phyloP scores from a whole-genome alignment of 2,888 invertebrate genomes.

The Cecidostiba fungosa region DNA sequence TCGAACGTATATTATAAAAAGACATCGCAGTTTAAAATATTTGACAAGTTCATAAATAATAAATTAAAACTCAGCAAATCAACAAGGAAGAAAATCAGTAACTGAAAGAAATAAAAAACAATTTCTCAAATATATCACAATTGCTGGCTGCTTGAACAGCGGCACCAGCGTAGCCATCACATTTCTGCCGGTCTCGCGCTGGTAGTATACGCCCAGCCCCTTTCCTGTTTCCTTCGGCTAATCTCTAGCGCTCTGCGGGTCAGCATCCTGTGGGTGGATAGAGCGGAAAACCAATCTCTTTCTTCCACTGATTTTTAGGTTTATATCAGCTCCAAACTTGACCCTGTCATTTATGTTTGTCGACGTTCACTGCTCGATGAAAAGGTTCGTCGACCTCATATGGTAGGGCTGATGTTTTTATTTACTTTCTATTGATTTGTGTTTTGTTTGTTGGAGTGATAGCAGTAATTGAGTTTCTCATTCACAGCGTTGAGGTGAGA shows the following conservation, averaged over 20 bases:
- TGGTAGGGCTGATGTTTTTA: not conserved
- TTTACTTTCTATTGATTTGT: not conserved
- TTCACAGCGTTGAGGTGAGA: not conserved
- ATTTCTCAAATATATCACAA: not conserved
- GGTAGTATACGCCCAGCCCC: conserved; percentile 72
- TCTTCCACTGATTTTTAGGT: not conserved
- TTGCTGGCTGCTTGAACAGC: not conserved
- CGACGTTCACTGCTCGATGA: not conserved
- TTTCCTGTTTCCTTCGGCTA: conserved; percentile 76
- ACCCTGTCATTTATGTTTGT: not conserved
- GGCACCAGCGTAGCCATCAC: not conserved
- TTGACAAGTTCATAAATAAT: too few relatives aligned
- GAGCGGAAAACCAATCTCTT: conserved; percentile 36
- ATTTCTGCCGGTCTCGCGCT: conserved; percentile 61
- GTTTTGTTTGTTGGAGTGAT: not conserved
- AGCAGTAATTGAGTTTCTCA: not conserved
- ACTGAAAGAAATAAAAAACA: not conserved
- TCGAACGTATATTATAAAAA: too few relatives aligned
- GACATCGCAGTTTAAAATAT: too few relatives aligned
- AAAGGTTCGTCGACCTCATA: not conserved
- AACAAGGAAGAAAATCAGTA: too few relatives aligned
- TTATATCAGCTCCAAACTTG: not conserved
- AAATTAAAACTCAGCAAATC: too few relatives aligned
- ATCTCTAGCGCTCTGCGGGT: conserved; percentile 66
- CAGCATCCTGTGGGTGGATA: conserved; percentile 74